Conservation (phyloP, 1,140 invertebrate genomes). For the Bradynema listronoti region DNA sequence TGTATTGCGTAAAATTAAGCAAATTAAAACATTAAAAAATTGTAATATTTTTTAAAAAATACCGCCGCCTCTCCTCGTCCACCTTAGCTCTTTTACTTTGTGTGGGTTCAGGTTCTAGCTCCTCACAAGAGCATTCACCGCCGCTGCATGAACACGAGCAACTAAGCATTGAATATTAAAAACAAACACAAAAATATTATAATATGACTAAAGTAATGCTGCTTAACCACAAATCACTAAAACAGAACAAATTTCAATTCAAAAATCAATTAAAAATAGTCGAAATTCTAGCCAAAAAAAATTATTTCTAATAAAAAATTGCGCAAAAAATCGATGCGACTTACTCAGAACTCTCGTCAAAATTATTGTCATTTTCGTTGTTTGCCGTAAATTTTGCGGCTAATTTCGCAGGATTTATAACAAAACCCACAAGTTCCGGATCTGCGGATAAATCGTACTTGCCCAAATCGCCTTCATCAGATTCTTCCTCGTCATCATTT, state of each 20-base stretch:
- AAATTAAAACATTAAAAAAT: slow-evolving; percentile 6
- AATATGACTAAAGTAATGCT: background rate
- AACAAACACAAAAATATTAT: background rate
- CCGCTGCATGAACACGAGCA: slow-evolving; percentile 54
- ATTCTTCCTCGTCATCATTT: slow-evolving; percentile 43
- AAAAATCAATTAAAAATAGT: too few species aligned
- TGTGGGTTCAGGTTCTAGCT: slow-evolving; percentile 20
- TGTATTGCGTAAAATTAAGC: background rate
- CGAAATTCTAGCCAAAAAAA: too few species aligned
- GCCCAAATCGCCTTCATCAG: slow-evolving; percentile 46
- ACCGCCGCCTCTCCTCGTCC: slow-evolving; percentile 12
- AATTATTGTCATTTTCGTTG: slow-evolving; percentile 3
- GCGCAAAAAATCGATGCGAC: slow-evolving; percentile 21
- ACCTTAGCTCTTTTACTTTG: slow-evolving; percentile 7
- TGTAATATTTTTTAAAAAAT: slow-evolving; percentile 13
- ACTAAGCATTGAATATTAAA: slow-evolving; percentile 23
- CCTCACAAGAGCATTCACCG: slow-evolving; percentile 52
- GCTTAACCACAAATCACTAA: too few species aligned
- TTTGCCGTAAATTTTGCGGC: slow-evolving; percentile 19
- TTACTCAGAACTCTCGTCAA: slow-evolving; percentile 37
- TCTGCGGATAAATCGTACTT: slow-evolving; percentile 52
- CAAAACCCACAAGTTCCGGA: slow-evolving; percentile 40
- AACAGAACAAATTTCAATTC: too few species aligned
- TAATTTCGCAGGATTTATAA: slow-evolving; percentile 17
- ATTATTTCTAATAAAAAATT: slow-evolving; percentile 20